phyloP scores from a whole-genome alignment of 2,888 invertebrate genomes.

The Halictus ligatus region DNA sequence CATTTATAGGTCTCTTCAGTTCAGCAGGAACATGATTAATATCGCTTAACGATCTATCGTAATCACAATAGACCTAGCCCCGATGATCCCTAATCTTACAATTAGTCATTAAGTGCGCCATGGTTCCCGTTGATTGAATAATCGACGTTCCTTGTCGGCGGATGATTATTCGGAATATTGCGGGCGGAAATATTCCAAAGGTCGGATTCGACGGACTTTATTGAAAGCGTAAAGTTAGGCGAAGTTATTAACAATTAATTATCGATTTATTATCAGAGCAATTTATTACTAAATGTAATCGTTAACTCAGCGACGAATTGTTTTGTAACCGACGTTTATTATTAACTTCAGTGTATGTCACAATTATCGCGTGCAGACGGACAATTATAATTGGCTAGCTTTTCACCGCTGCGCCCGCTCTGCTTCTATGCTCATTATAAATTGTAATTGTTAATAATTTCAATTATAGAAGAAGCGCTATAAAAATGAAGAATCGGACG shows the following conservation, averaged over 20 bases:
- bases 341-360: too few species aligned
- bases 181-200: conserved; percentile 20
- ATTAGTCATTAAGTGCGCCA: conserved; percentile 54
- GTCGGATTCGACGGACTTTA: background rate
- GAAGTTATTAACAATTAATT: background rate
- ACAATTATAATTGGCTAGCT: background rate
- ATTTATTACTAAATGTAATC: background rate
- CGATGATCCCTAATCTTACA: conserved; percentile 56
- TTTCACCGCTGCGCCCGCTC: background rate
- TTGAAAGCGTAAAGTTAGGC: background rate
- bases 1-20: conserved; percentile 49
- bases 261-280: too few species aligned
- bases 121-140: conserved; percentile 49
- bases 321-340: background rate
- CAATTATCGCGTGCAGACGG: background rate
- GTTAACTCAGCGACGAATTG: background rate
- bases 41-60: conserved; percentile 52
- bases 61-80: conserved; percentile 51
- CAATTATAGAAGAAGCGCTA: too few species aligned
- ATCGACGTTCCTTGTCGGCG: conserved; percentile 35
- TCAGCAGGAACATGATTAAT: conserved; percentile 51
- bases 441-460: background rate
- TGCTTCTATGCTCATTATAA: background rate
- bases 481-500: background rate
- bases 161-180: conserved; percentile 28